phyloP scores from a whole-genome alignment of 2,888 invertebrate species.

The Alcis repandata region DNA sequence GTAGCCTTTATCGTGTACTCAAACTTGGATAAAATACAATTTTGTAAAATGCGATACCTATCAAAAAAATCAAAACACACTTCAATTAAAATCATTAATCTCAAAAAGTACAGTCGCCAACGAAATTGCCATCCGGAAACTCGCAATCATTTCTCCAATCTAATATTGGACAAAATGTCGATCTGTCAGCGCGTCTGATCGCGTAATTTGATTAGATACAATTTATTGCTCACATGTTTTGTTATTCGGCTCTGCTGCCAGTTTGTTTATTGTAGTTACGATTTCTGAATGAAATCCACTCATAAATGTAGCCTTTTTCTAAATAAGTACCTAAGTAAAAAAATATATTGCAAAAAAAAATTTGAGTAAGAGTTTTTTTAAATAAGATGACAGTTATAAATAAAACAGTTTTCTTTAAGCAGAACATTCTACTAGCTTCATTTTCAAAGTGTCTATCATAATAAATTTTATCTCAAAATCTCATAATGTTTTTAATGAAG shows the following conservation, averaged over 20 bases:
- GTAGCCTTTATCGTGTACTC: too few relatives aligned
- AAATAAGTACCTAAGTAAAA: not conserved
- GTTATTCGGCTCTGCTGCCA: slow-evolving; percentile 3
- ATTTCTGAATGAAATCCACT: not conserved
- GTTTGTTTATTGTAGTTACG: slow-evolving; percentile 11
- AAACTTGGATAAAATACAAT: not conserved
- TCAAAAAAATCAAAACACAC: not conserved
- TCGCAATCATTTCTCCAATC: slow-evolving; percentile 24
- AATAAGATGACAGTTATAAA: too few relatives aligned
- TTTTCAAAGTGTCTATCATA: too few relatives aligned
- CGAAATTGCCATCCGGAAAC: slow-evolving; percentile 28
- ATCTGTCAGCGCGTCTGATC: slow-evolving; percentile 27
- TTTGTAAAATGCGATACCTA: not conserved
- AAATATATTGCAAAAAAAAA: not conserved
- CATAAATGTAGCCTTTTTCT: not conserved
- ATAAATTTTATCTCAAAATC: too few relatives aligned
- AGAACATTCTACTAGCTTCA: too few relatives aligned
- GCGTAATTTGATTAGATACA: slow-evolving; percentile 41
- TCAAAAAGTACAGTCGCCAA: slow-evolving; percentile 39
- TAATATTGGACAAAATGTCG: slow-evolving; percentile 32
- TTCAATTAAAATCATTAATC: slow-evolving; percentile 15
- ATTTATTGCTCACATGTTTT: slow-evolving; percentile 36
- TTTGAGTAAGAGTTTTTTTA: too few relatives aligned
- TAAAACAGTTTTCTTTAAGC: too few relatives aligned
- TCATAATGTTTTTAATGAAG: too few relatives aligned